These are phyloP conservation scores for Thamnaconus septentrionalis DNA, from an alignment of 2,113 vertebrate genomes.

Conservation along the genomic window DNA sequence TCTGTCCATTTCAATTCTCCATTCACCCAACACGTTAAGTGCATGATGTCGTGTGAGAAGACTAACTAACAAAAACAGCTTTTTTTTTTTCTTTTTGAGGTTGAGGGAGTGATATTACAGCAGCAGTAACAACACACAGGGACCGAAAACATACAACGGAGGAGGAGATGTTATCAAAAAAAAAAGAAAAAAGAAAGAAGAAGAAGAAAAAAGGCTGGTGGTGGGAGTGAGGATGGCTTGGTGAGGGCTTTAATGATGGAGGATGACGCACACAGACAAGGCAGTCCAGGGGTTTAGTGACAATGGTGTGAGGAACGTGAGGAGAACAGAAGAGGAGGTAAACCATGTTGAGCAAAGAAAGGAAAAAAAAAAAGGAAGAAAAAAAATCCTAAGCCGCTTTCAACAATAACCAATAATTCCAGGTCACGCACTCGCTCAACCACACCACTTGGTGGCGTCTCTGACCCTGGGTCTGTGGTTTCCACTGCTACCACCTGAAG, in stretches of 20 bases:
- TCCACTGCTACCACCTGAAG: constrained; percentile 21
- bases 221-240: constrained; percentile 54
- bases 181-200: constrained; percentile 8
- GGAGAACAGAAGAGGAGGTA: constrained; percentile 48
- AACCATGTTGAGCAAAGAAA: constrained; percentile 3
- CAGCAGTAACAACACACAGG: constrained; percentile 77
- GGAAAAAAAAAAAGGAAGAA: not conserved
- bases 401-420: constrained; percentile 18
- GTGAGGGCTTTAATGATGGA: constrained; percentile 57
- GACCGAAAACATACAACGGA: constrained; percentile 72
- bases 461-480: constrained; percentile 37
- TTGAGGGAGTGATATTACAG: constrained; percentile 60
- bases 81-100: constrained; percentile 41
- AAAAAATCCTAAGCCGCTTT: constrained; percentile 30
- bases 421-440: constrained; percentile 15
- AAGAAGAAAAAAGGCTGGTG: not conserved
- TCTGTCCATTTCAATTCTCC: constrained; percentile 40
- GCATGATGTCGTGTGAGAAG: constrained; percentile 67
- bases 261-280: constrained; percentile 53
- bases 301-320: constrained; percentile 51
- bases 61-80: constrained; percentile 41
- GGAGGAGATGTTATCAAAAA: constrained; percentile 63
- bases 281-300: constrained; percentile 73
- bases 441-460: not conserved
- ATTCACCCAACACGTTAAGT: constrained; percentile 57